Evolutionary conservation across 2,888 invertebrate species (phyloP).

Genomic region (Xestia ashworthii): DNA sequence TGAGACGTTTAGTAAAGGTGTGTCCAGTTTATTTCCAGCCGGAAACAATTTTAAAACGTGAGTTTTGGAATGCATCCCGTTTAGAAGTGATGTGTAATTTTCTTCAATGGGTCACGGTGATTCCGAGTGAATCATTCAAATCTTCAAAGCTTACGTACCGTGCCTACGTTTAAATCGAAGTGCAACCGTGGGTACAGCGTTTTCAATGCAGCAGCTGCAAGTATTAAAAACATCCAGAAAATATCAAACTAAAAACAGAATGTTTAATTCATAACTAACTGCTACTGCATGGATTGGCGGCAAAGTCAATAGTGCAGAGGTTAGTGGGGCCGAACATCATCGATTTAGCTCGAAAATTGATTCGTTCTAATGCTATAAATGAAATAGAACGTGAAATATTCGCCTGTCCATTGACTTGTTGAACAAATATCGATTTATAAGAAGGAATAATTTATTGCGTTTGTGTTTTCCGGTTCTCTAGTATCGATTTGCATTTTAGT

Average conservation of each 20-base stretch:
- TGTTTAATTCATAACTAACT: slow-evolving; percentile 26
- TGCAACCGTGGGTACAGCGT: not conserved
- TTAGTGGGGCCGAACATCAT: slow-evolving; percentile 52
- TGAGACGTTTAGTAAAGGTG: slow-evolving; percentile 33
- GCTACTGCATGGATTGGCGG: slow-evolving; percentile 15
- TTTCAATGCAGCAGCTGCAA: too few species aligned
- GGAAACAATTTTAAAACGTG: slow-evolving; percentile 26
- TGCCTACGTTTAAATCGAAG: too few species aligned
- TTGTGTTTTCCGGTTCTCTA: slow-evolving; percentile 39
- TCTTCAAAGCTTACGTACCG: slow-evolving; percentile 13
- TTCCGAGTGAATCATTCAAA: slow-evolving; percentile 16
- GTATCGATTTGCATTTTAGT: slow-evolving; percentile 54
- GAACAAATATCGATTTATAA: slow-evolving; percentile 46
- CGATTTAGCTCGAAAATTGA: slow-evolving; percentile 52
- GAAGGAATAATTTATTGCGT: slow-evolving; percentile 12
- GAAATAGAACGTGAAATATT: slow-evolving; percentile 61
- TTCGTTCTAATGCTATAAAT: slow-evolving; percentile 48
- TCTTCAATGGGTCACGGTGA: slow-evolving; percentile 35
- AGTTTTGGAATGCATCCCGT: slow-evolving; percentile 40
- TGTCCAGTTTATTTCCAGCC: slow-evolving; percentile 27
- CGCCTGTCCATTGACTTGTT: slow-evolving; percentile 38
- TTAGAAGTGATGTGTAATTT: slow-evolving; percentile 43
- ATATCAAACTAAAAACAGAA: not conserved
- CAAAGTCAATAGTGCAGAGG: slow-evolving; percentile 52
- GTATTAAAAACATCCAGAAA: slow-evolving; percentile 7